Base-by-base conservation (phyloP, 2,797 vertebrate species). In the Paramormyrops hopkinsi region DNA sequence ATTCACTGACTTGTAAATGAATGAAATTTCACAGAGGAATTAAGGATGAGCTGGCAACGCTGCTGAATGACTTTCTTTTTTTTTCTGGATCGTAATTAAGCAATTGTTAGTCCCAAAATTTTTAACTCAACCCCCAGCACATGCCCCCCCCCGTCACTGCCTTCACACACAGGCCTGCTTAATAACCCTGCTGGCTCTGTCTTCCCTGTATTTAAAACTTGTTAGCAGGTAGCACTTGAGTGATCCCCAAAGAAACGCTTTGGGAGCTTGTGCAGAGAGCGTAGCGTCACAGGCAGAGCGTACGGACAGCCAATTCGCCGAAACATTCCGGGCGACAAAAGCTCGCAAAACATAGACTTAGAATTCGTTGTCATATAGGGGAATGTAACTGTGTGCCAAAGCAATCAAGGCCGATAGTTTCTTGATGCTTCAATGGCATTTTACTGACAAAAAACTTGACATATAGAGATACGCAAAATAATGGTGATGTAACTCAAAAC, bases 71-170 rank as follows among this genome's bases (percentile, higher is more conserved):
- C 65, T 88, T 88, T 89, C 69, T 53, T 41, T 33, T 9, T 89
- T 73, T 89, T 88, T 65, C 46, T 90, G 87, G 88, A 90, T 84
- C 65, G 86, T 90, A 92, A 92, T 94, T 90, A 92, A 93, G 89
- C 90, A 88, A 84, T 92, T 88, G 92, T 88, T 69, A 88, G 90
- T 91, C 88, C 87, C 90, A 90, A 82, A 88, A 91, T 92, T 87
- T 91, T 83, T 90, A 84, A 87, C 91, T 91, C 88, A 90, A 91
- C 92, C 62, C 91, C 91, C 91, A 93, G 93, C 92, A 91, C 89
- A 87, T 22, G 85, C 90, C 59, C 76, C 29, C 46, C 53, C 53
- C 8, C 1, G 0, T 25, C 79, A 62, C 56, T 0, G 88, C 90
- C 88, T 88, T 73, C 4, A 33, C 69, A 73, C 14, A 37, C 69